Evolutionary conservation across 2,113 vertebrate genomes (phyloP), one percentile per base, ranked within the genome.

Genomic region (Verasper variegatus): DNA sequence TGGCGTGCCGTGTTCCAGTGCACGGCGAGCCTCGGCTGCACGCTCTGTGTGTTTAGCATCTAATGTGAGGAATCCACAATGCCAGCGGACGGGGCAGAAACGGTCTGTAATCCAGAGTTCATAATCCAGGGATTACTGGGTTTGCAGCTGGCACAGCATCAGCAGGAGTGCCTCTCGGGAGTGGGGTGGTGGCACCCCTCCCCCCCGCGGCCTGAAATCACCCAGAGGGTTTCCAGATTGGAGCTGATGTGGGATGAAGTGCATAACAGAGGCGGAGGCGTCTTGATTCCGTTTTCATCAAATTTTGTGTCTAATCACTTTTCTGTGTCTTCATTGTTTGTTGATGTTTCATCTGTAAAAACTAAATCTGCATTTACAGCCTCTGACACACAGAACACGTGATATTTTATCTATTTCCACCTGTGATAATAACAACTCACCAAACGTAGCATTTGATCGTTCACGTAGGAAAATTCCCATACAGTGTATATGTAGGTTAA

Each of bases 101-200:
- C 76, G 80, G 84, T 88, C 88, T 85, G 77, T 93, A 92, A 94
- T 93, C 94, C 91, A 88, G 83, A 91, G 84, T 91, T 92, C 27
- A 90, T 94, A 94, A 94, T 94, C 94, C 89, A 85, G 84, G 89
- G 93, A 94, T 93, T 93, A 93, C 87, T 90, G 90, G 81, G 90
- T 92, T 91, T 92, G 89, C 94, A 94, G 62, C 89, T 94, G 92
- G 92, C 88, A 81, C 70, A 59, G 84, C 82, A 86, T 86, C 80
- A 84, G 85, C 84, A 74, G 76, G 73, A 78, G 14, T 75, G 82
- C 80, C 85, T 90, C 77, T 78, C 23, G 68, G 72, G 71, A 51
- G 68, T 51, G 79, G 17, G 64, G 31, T 56, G 74, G 78, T 1
- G 17, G 23, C 62, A 72, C 86, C 89, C 91, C 70, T 83, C 88